Percentiles rank a stretch among this genome's conserved stretches.
phyloP scores from a whole-genome alignment of 2,113 vertebrate species.

The Rhombomys opimus region DNA sequence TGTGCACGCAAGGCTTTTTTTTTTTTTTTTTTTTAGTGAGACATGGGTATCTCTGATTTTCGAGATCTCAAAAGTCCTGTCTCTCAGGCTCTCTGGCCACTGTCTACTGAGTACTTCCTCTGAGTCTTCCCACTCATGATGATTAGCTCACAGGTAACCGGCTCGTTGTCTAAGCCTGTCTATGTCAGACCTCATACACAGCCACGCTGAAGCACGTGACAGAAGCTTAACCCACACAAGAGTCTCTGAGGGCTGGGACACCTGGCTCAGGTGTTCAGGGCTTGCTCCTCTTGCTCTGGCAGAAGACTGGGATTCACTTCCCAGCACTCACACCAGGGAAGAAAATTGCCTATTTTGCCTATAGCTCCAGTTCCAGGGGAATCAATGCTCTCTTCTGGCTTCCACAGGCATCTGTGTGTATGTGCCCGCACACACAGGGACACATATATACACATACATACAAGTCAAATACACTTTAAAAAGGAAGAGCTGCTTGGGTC shows the following conservation, averaged over 20 bases:
- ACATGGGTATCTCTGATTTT: not conserved
- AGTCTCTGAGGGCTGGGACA: not conserved
- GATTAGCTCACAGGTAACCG: not conserved
- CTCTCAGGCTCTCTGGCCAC: not conserved
- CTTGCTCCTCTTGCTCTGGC: not conserved
- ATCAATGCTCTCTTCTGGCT: not conserved
- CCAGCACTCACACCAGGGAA: no score
- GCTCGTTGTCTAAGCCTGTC: not conserved
- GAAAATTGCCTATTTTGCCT: not conserved
- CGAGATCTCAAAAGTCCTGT: no score
- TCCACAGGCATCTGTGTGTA: not conserved
- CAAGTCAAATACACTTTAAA: not conserved
- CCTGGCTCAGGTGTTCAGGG: not conserved
- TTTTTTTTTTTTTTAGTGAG: not conserved
- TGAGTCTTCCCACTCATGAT: not conserved
- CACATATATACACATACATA: not conserved
- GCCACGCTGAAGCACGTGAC: not conserved
- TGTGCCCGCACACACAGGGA: not conserved
- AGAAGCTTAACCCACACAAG: not conserved
- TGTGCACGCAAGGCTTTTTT: not conserved
- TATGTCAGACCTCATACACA: not conserved
- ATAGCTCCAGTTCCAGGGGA: not conserved
- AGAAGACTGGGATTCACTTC: not conserved
- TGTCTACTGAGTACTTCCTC: not conserved
- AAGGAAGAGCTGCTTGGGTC: not conserved